Base-by-base conservation (phyloP, 2,113 vertebrate genomes). In the Chloroceryle aenea region DNA sequence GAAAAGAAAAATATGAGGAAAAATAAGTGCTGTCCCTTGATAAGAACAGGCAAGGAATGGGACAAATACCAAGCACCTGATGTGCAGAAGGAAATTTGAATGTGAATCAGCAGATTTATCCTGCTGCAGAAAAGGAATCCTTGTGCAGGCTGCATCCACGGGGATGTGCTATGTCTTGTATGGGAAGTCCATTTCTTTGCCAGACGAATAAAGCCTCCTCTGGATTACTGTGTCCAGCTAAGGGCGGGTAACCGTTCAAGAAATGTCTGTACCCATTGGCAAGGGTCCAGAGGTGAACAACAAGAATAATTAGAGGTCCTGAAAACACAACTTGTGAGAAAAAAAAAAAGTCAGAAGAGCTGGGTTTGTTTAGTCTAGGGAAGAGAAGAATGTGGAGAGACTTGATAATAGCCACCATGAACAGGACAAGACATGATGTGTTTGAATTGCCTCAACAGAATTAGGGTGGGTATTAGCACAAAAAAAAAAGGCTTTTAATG, bases 291-390 rank as follows among this genome's bases (percentile, higher is more conserved):
- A 85, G 36, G 36, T 53, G 74, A 85, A 19, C 47, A 55, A 17
- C 20, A 79, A 64, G 78, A 90, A 45, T 87, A 89, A 79, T 72
- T 36, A 63, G 52, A 87, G 74, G 78, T 75, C n/a, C 62, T 68
- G 53, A 90, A 89, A 72, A 40, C 53, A 26, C 2, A 10, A 6
- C 30, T 61, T 30, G 36, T 43, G 74, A 91, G 85, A 85, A 80
- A 90, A 21, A 82, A 71, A n/a, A 90, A 21, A 82, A 71, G 30
- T 43, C 0, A 1, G 75, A 81, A 47, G 53, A 87, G 26, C 14
- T 79, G 18, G 23, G 23, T 91, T 97, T 96, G 92, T 96, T 97
- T 96, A 95, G 95, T 97, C 95, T 96, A 40, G 48, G 58, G 32
- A 85, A 72, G 50, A 62, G 74, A 93, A 89, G 87, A 95, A 95